Evolutionary conservation across 53 echinoderm and acorn worm species (phyloP).

Genomic region (Holothuria leucospilota): DNA sequence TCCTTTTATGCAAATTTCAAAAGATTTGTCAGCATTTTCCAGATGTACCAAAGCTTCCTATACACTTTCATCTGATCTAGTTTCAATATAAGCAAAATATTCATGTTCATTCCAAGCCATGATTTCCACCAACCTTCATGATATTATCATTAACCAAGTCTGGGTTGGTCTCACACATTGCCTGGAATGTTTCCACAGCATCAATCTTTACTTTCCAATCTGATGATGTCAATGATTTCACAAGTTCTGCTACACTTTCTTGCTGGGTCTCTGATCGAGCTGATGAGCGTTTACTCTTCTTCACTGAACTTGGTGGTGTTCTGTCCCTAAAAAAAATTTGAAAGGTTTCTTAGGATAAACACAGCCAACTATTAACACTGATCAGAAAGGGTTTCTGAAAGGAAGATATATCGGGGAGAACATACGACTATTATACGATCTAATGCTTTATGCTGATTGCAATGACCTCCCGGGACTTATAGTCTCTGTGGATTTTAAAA

Average conservation of each 20-base stretch:
- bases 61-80: too few relatives aligned
- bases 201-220: slow-evolving; percentile 85
- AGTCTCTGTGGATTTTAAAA: too few relatives aligned
- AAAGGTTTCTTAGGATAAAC: not conserved
- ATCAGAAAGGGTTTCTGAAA: too few relatives aligned
- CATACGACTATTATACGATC: too few relatives aligned
- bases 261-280: slow-evolving; percentile 62
- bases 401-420: too few relatives aligned
- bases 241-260: slow-evolving; percentile 76
- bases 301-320: slow-evolving; percentile 67
- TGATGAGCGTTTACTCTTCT: slow-evolving; percentile 65
- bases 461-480: too few relatives aligned
- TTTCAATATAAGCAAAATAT: too few relatives aligned
- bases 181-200: slow-evolving; percentile 77
- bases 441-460: too few relatives aligned
- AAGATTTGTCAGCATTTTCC: too few relatives aligned
- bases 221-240: slow-evolving; percentile 73
- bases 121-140: slow-evolving; percentile 71
- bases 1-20: too few relatives aligned
- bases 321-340: slow-evolving; percentile 9
- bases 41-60: too few relatives aligned
- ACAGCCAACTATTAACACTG: too few relatives aligned
- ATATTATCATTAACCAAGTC: slow-evolving; percentile 70
- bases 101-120: not conserved
- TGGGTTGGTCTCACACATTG: slow-evolving; percentile 68